Evolutionary conservation across 1,140 invertebrate genomes (phyloP).

Genomic region (Hypsibius dujardini): DNA sequence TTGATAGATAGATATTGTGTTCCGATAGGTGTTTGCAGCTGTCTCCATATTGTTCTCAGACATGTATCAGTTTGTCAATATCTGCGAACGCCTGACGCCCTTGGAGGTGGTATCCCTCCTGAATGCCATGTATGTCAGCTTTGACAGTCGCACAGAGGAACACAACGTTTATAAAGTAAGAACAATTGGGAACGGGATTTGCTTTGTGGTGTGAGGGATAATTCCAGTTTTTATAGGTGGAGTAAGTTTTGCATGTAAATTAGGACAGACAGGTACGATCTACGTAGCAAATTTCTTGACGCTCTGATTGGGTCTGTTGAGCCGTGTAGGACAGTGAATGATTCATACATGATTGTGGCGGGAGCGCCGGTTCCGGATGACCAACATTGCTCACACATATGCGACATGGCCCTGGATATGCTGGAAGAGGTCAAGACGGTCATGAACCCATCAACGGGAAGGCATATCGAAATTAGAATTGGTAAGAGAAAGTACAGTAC

Average conservation of each 20-base stretch:
- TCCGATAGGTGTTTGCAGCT: conserved; percentile 67
- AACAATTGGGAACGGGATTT: background rate
- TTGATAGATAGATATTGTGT: no score
- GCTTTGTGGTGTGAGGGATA: background rate
- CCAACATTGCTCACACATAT: background rate
- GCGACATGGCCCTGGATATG: conserved; percentile 3
- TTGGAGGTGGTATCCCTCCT: conserved; percentile 37
- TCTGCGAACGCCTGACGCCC: conserved; percentile 78
- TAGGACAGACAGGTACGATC: background rate
- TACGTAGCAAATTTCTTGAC: background rate
- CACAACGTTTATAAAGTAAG: conserved; percentile 81
- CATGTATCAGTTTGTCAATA: conserved; percentile 87
- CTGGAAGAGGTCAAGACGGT: background rate
- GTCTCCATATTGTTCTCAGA: conserved; percentile 91
- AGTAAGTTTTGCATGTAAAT: no score
- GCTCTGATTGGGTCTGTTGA: background rate
- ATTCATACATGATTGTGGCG: conserved; percentile 67
- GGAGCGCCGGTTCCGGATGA: conserved; percentile 45
- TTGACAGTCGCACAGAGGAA: conserved; percentile 70
- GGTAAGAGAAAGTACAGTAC: background rate
- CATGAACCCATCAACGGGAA: background rate
- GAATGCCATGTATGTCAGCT: conserved; percentile 82
- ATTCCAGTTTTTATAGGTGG: no score
- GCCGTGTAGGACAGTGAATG: conserved; percentile 64
- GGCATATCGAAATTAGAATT: conserved; percentile 5